Evolutionary conservation across 2,888 invertebrate genomes (phyloP), one percentile per base, ranked within the genome.

Genomic region (Hydriomena furcata): DNA sequence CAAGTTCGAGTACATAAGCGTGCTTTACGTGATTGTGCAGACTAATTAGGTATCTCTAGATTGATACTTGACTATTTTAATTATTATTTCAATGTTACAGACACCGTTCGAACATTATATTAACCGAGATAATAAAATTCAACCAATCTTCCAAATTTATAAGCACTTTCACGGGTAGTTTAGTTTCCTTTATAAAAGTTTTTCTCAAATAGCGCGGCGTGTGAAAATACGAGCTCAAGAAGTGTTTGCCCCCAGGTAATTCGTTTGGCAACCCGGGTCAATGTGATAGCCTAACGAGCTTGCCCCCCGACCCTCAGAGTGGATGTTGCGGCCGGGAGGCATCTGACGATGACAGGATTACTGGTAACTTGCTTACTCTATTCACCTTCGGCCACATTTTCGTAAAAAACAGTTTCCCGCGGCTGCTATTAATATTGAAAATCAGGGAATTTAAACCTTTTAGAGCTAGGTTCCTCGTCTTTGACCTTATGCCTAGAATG

Each of bases 261-360:
- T 44, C 52, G 31, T 21, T 7, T 5, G 43, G 47, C 37, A 59
- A 60, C 49, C 44, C 55, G 42, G 65, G 64, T 17, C 76, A 79
- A 58, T 85, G 86, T 52, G 52, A 70, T 17, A 46, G 50, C 6
- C 52, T 73, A 71, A 73, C 76, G 51, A 80, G 71, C 61, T 69
- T 74, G 20, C 80, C 82, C 1, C 84, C 85, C 1, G 69, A 72
- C 35, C 79, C 83, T 31, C 63, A 73, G 51, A 66, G 79, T 34
- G 81, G 76, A 45, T 88, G 88, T 64, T 88, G 88, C 54, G 88
- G 88, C 21, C 67, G 65, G 17, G 85, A 88, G 55, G 76, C 73
- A 48, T 69, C 80, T 55, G 78, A 78, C 40, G 52, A 64, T 44
- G 74, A 79, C 56, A 80, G 73, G 60, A 76, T 80, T 65, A 73